phyloP scores from a whole-genome alignment of 2,888 invertebrate species.

The Erebia aethiops region DNA sequence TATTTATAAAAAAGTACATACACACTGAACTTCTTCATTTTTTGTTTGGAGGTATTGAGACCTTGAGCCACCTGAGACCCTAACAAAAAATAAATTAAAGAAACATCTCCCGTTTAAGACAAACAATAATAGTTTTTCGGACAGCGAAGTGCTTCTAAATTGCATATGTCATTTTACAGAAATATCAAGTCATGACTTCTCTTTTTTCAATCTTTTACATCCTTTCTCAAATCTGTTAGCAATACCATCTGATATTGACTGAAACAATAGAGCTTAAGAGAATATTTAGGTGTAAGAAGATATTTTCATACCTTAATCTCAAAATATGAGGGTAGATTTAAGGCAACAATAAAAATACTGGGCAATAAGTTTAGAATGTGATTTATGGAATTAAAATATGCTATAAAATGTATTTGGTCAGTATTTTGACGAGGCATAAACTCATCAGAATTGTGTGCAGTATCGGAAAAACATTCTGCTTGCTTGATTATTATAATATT shows the following conservation, averaged over 20 bases:
- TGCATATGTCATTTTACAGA: not conserved
- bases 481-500: not conserved
- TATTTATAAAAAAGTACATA: not conserved
- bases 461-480: not conserved
- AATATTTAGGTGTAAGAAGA: conserved; percentile 40
- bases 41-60: not conserved
- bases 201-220: not conserved
- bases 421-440: not conserved
- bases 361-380: conserved; percentile 69
- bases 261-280: conserved; percentile 59
- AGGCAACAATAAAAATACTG: conserved; percentile 59
- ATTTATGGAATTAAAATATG: conserved; percentile 46
- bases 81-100: no score
- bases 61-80: no score
- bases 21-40: not conserved
- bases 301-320: conserved; percentile 59
- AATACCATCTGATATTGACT: conserved; percentile 42
- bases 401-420: conserved; percentile 3
- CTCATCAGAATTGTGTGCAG: not conserved
- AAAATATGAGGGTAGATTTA: conserved; percentile 51
- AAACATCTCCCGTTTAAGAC: not conserved
- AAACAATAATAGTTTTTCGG: not conserved
- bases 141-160: not conserved
- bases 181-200: not conserved
- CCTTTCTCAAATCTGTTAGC: not conserved